phyloP scores from a whole-genome alignment of 2,113 vertebrate species.

The Lycaon pictus region DNA sequence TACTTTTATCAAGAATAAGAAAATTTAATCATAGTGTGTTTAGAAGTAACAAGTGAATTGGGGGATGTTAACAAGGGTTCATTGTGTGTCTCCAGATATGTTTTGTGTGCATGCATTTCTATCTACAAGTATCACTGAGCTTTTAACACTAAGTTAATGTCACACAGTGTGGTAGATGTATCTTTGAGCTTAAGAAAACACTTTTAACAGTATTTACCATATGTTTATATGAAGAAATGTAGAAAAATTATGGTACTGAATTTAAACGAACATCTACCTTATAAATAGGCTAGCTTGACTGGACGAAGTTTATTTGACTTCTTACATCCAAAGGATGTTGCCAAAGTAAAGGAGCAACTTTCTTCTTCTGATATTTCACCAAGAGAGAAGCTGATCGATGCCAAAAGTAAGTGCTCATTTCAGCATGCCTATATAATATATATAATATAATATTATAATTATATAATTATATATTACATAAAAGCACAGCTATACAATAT shows the following conservation, averaged over 20 bases:
- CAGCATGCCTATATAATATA: not conserved
- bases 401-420: conserved; percentile 92
- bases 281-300: conserved; percentile 87
- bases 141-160: conserved; percentile 3
- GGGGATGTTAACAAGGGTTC: not conserved
- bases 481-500: not conserved
- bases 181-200: not conserved
- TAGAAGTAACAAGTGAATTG: not conserved
- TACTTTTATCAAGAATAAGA: not conserved
- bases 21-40: not conserved
- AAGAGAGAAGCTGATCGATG: conserved; percentile 94
- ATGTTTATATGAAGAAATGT: not conserved
- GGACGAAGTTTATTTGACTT: conserved; percentile 98
- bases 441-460: no score
- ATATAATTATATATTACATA: not conserved
- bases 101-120: not conserved
- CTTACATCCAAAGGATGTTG: conserved; percentile 98
- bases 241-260: not conserved
- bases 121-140: not conserved
- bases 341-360: conserved; percentile 99
- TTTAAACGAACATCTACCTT: conserved; percentile 18
- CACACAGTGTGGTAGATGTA: no score
- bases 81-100: not conserved
- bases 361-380: conserved; percentile 95
- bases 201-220: not conserved